These are phyloP conservation scores for Ditula angustiorana DNA, from an alignment of 2,888 invertebrate species.

Conservation along the genomic window DNA sequence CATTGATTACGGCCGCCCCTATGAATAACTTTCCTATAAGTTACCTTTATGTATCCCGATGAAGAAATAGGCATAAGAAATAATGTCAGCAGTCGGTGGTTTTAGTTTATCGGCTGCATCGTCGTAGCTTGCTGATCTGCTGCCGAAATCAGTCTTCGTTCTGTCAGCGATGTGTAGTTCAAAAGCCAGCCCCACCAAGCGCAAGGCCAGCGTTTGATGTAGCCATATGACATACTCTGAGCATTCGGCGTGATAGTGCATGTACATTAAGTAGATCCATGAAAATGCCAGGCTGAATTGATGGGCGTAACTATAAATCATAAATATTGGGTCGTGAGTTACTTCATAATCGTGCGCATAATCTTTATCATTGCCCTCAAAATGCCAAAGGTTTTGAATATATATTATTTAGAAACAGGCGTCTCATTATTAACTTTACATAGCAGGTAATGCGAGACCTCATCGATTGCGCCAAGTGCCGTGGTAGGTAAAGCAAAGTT, in stretches of 20 bases:
- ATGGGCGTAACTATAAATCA: conserved; percentile 88
- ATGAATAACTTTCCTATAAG: neutral
- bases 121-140: conserved; percentile 46
- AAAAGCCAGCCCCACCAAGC: conserved; percentile 93
- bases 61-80: conserved; percentile 93
- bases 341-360: too few relatives aligned
- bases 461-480: too few relatives aligned
- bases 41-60: conserved; percentile 94
- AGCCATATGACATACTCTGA: conserved; percentile 91
- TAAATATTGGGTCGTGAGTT: neutral
- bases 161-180: conserved; percentile 84
- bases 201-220: conserved; percentile 92
- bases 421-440: too few relatives aligned
- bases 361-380: too few relatives aligned
- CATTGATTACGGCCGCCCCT: too few relatives aligned
- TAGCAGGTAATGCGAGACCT: too few relatives aligned
- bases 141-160: conserved; percentile 49
- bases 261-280: conserved; percentile 91
- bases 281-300: conserved; percentile 89
- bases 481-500: neutral
- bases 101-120: conserved; percentile 59
- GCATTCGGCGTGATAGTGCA: conserved; percentile 88
- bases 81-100: conserved; percentile 86
- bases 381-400: too few relatives aligned
- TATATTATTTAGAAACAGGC: too few relatives aligned